Evolutionary conservation across 2,113 vertebrate species (phyloP), one percentile per base, ranked within the genome.

Genomic region (Pluvialis apricaria): DNA sequence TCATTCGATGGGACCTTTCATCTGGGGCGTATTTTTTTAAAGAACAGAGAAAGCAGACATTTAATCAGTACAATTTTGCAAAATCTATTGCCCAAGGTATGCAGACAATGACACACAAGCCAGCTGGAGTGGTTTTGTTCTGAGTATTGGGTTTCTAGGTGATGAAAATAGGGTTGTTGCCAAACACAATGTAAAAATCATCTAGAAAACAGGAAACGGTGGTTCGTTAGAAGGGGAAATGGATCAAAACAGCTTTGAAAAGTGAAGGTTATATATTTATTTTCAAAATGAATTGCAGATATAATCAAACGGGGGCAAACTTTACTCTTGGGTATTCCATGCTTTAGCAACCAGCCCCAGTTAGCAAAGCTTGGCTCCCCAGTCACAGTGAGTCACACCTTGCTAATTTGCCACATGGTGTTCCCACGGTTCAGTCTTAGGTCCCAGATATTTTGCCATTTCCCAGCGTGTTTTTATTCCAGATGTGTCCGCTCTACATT

Each of bases 171-270:
- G n/a, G 22, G 57, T 72, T 95, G 93, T 95, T 97, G 96, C 91
- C 95, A 97, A 98, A 95, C 15, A 60, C 51, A 58, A 40, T 64
- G 68, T 96, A 89, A 96, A 97, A 97, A 91, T 82, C 81, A 94
- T 86, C 86, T 92, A 88, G 96, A 97, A 97, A 97, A 97, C 82
- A 95, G 97, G 97, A 97, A 97, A 86, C 18, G 11, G 83, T 91
- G 82, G 82, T 79, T 97, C 54, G 13, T 24, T 91, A 40, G 57
- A 60, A 29, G 29, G 79, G 13, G 13, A 85, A 73, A 90, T 38
- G 40, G 61, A 86, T 91, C 57, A 82, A 88, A 96, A 57, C 75
- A 83, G 61, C 68, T 87, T 61, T 70, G 51, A 75, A 83, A 96
- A 72, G 34, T 44, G 58, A 69, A 89, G 42, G 29, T 31, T 61